Conservation (phyloP, 64 coral and sea anemone genomes). For the Montipora foliosa region DNA sequence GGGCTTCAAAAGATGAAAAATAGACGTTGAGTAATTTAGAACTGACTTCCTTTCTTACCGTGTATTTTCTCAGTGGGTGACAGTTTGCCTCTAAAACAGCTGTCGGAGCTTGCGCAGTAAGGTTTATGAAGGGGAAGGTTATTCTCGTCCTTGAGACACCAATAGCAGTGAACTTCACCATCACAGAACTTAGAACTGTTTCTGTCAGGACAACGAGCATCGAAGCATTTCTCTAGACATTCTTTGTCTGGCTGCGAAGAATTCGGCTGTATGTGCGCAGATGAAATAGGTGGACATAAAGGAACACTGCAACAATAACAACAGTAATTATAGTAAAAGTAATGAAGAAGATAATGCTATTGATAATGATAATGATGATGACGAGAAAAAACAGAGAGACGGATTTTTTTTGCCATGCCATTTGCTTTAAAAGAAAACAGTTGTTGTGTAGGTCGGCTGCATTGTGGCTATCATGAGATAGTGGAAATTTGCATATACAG, state of each 20-base stretch:
- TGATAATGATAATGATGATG: too few species aligned
- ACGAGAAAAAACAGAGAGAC: too few species aligned
- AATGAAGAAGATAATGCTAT: too few species aligned
- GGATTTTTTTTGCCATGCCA: neutral
- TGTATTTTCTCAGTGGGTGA: too few species aligned
- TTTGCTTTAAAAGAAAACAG: too few species aligned
- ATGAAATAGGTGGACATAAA: neutral
- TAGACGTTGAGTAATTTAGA: too few species aligned
- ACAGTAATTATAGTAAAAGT: too few species aligned
- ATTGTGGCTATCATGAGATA: too few species aligned
- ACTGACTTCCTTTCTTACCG: too few species aligned
- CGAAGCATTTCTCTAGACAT: slow-evolving; percentile 15
- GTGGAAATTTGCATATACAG: too few species aligned
- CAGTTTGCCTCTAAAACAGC: slow-evolving; percentile 24
- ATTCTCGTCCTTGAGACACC: slow-evolving; percentile 28
- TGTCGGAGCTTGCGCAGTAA: slow-evolving; percentile 8
- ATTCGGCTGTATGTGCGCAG: neutral
- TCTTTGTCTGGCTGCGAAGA: neutral
- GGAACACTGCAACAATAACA: slow-evolving; percentile 1
- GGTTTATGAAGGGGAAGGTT: neutral
- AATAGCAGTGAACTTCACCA: slow-evolving; percentile 31
- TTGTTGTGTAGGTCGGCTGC: too few species aligned
- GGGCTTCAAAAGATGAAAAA: too few species aligned
- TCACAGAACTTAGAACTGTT: slow-evolving; percentile 17
- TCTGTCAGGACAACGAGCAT: neutral